These are phyloP conservation scores for Zaprionus kolodkinae DNA, from an alignment of 1,140 invertebrate species.

Conservation along the genomic window DNA sequence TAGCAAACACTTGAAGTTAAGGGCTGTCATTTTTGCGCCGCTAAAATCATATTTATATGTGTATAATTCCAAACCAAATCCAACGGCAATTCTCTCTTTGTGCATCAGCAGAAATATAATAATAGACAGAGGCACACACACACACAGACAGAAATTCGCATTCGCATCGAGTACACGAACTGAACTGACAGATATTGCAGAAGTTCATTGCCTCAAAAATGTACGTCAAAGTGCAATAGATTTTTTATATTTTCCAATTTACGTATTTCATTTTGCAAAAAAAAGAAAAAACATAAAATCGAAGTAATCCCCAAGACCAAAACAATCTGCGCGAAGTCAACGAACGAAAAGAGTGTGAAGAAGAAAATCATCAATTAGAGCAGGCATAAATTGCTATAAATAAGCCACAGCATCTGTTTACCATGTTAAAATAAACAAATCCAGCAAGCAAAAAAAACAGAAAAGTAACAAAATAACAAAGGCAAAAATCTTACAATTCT, in stretches of 20 bases:
- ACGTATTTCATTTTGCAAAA: conserved; percentile 47
- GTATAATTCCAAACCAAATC: conserved; percentile 14
- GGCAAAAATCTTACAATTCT: conserved; percentile 20
- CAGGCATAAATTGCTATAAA: conserved; percentile 52
- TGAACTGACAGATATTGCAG: conserved; percentile 32
- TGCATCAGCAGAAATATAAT: conserved; percentile 58
- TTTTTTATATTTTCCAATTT: conserved; percentile 30
- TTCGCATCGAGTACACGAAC: conserved; percentile 19
- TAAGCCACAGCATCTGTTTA: conserved; percentile 57
- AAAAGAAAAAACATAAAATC: too few species aligned
- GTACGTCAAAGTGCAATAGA: conserved; percentile 69
- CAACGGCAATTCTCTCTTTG: conserved; percentile 23
- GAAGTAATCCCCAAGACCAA: conserved; percentile 55
- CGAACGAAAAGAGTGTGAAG: conserved; percentile 33
- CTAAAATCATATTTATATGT: conserved; percentile 8
- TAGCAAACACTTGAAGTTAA: conserved; percentile 12
- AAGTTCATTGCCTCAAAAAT: conserved; percentile 54
- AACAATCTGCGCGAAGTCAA: conserved; percentile 46
- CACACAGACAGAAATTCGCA: conserved; percentile 27
- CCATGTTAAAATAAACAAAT: conserved; percentile 70
- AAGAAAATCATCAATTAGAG: conserved; percentile 41
- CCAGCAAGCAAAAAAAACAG: conserved; percentile 45
- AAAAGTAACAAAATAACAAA: conserved; percentile 38
- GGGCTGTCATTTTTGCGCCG: conserved; percentile 16
- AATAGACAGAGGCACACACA: conserved; percentile 64